Evolutionary conservation across 2,797 vertebrate species (phyloP).

Genomic region (Hafferia zeledoni): DNA sequence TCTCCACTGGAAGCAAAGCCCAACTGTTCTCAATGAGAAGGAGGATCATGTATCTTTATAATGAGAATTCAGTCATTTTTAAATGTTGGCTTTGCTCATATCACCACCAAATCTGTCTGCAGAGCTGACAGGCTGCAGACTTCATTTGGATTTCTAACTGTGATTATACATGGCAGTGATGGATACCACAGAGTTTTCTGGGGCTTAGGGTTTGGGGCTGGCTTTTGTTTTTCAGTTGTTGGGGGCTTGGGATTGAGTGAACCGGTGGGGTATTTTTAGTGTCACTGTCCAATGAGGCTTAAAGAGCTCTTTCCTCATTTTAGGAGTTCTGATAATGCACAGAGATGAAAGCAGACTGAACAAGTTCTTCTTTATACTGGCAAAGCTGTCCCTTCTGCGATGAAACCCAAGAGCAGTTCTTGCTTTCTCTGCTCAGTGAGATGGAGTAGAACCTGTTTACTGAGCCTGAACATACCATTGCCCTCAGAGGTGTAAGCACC

Average conservation of each 20-base stretch:
- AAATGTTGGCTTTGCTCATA: conserved; percentile 54
- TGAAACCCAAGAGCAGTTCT: background rate
- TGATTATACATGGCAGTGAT: conserved; percentile 71
- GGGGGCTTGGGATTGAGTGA: background rate
- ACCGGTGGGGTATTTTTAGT: conserved; percentile 54
- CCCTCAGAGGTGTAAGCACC: background rate
- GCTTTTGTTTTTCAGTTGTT: conserved; percentile 58
- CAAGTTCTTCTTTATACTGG: conserved; percentile 50
- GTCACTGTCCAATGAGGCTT: conserved; percentile 49
- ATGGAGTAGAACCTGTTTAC: conserved; percentile 35
- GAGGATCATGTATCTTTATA: conserved; percentile 74
- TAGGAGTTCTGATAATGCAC: conserved; percentile 37
- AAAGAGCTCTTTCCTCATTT: conserved; percentile 52
- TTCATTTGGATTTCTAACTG: conserved; percentile 61
- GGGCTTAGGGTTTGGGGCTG: conserved; percentile 50
- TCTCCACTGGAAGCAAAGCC: conserved; percentile 65
- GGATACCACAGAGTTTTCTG: conserved; percentile 56
- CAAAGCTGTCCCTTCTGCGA: background rate
- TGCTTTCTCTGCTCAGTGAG: conserved; percentile 34
- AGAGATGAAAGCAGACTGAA: conserved; percentile 61
- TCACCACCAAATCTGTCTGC: conserved; percentile 70
- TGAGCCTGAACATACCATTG: background rate
- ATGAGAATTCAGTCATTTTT: conserved; percentile 71
- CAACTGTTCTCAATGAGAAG: conserved; percentile 52
- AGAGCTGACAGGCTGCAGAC: conserved; percentile 68